Percentiles rank a stretch among this genome's conserved stretches.
Evolutionary conservation across 2,888 invertebrate species (phyloP).

Genomic region (Pheosia gnoma): DNA sequence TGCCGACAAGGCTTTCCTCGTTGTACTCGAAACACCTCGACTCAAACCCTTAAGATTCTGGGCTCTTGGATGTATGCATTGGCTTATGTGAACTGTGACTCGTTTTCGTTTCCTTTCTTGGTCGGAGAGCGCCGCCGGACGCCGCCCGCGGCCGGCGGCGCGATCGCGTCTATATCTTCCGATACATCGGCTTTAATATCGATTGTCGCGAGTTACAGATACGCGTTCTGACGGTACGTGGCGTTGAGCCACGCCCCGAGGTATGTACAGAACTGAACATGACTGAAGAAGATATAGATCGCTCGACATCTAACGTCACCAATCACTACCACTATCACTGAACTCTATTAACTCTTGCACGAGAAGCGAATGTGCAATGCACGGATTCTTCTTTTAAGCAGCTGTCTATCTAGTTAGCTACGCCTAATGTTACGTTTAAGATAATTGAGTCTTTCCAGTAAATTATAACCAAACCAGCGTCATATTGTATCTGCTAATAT

Average conservation of each 20-base stretch:
- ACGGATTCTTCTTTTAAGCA: constrained; percentile 83
- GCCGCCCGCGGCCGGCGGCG: constrained; percentile 64
- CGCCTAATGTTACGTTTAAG: constrained; percentile 81
- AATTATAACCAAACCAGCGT: constrained; percentile 19
- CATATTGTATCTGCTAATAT: background rate
- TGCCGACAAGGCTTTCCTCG: constrained; percentile 82
- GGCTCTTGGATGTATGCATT: constrained; percentile 85
- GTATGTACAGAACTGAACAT: constrained; percentile 51
- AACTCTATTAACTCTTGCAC: constrained; percentile 79
- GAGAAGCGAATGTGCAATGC: constrained; percentile 84
- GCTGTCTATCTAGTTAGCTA: constrained; percentile 82
- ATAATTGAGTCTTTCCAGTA: constrained; percentile 69
- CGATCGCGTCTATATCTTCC: constrained; percentile 80
- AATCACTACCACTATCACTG: constrained; percentile 76
- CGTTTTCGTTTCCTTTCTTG: constrained; percentile 84
- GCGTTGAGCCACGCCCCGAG: constrained; percentile 45
- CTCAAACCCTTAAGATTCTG: constrained; percentile 84
- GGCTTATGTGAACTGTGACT: constrained; percentile 84
- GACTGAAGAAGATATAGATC: constrained; percentile 76
- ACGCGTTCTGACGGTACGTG: constrained; percentile 46
- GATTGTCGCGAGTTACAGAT: constrained; percentile 52
- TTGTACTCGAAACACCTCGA: constrained; percentile 79
- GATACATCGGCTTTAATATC: constrained; percentile 40
- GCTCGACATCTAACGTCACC: constrained; percentile 73
- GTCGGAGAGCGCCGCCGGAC: constrained; percentile 74